Percentiles rank a stretch among this genome's conserved stretches.
phyloP scores from a whole-genome alignment of 2,797 vertebrate genomes.

The Spinus olivaceus region DNA sequence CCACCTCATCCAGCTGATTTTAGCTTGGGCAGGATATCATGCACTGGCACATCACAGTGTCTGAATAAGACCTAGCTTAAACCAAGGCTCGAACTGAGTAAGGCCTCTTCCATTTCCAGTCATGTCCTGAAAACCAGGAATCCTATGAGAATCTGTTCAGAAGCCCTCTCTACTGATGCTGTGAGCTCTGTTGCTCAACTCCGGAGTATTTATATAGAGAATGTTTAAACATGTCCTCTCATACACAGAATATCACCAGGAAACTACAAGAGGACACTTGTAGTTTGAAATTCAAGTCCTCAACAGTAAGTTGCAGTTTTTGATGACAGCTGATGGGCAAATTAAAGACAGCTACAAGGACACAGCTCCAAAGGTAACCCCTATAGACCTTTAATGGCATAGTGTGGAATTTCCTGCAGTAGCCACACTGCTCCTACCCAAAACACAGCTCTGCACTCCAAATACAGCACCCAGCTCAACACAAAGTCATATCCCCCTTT shows the following conservation, averaged over 20 bases:
- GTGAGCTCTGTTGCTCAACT: background rate
- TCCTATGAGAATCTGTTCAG: background rate
- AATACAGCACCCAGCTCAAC: background rate
- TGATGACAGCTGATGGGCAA: background rate
- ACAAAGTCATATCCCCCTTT: background rate
- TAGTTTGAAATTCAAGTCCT: background rate
- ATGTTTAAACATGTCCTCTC: background rate
- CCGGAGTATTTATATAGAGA: background rate
- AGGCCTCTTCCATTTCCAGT: background rate
- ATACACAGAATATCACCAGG: background rate
- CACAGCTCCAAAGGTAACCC: background rate
- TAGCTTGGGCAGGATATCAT: background rate
- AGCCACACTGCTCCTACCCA: background rate
- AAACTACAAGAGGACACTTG: background rate
- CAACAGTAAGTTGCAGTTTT: background rate
- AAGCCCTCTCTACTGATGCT: background rate
- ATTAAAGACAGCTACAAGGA: background rate
- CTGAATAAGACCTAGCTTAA: background rate
- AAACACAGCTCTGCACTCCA: background rate
- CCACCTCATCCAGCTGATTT: background rate
- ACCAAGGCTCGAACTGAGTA: background rate
- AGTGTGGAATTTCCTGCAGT: rapidly evolving
- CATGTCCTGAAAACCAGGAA: background rate
- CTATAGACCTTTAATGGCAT: rapidly evolving
- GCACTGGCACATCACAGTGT: background rate